Base-by-base conservation (phyloP, 2,797 vertebrate species). In the Pelodytes ibericus region DNA sequence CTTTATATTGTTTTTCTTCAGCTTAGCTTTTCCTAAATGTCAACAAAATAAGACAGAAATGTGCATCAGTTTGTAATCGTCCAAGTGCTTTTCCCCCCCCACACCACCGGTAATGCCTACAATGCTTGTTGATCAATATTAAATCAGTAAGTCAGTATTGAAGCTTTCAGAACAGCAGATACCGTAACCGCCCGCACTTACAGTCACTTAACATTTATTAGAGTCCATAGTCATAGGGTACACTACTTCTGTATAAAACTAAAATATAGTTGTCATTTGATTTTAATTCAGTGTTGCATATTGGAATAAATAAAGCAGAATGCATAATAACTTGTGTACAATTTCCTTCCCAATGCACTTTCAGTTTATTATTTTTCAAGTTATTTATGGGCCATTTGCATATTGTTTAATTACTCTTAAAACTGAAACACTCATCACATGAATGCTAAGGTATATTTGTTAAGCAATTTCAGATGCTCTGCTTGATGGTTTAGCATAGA, bases 391-490 rank as follows among this genome's bases (percentile, higher is more conserved):
- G 62, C 29, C 59, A 81, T 90, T 87, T 88, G 85, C 47, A 75
- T 83, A 58, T 82, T 85, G 59, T 74, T 83, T 85, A 84, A 86
- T 89, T 92, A 88, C 90, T 90, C 89, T 89, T 85, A 78, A 85
- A 91, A 91, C 85, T 82, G 84, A 76, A 81, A 75, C 81, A 81
- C 62, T 81, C 85, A 86, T 90, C 81, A 79, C 82, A 69, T 31
- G 84, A 83, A 76, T 80, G 81, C 81, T 82, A 70, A 87, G 88
- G 87, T 87, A 87, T 84, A 76, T 57, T 15, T 81, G 81, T 88
- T 94, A 92, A 95, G 95, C 92, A 94, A 89, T 83, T 87, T 75
- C 84, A 89, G 83, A 89, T 89, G 84, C 85, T 63, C 71, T 81
- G 84, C 86, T 82, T 85, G 87, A 89, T 90, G 84, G 82, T 87